A percentile compares a stretch with the other conserved stretches of the same genome.
Evolutionary conservation across 2,113 vertebrate genomes (phyloP).

Genomic region (Nesospiza acunhae): DNA sequence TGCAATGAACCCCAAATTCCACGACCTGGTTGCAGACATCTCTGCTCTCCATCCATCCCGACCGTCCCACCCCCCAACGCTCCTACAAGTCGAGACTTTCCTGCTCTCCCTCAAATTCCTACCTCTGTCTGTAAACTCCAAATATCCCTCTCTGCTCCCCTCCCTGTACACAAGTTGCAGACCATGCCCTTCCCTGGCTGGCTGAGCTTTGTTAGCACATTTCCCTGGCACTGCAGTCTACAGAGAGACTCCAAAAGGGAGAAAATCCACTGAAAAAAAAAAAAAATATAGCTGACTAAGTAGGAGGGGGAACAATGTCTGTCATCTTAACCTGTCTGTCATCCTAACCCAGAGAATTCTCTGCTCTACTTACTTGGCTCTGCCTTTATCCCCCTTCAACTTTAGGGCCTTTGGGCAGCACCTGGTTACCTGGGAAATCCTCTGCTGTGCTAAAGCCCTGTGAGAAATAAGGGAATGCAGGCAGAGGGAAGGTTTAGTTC

Average conservation of each 20-base stretch:
- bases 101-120: not conserved
- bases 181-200: not conserved
- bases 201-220: not conserved
- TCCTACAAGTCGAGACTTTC: not conserved
- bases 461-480: not conserved
- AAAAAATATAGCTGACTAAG: not conserved
- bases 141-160: not conserved
- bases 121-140: not conserved
- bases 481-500: not conserved
- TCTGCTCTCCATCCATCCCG: no score
- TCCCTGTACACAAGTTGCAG: not conserved
- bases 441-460: not conserved
- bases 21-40: no score
- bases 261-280: conserved; percentile 11
- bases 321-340: conserved; percentile 1
- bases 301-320: conserved; percentile 4
- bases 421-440: not conserved
- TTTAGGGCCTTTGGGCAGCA: not conserved
- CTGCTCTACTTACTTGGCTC: not conserved
- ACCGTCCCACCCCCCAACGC: no score
- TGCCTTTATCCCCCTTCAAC: not conserved
- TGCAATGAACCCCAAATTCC: no score
- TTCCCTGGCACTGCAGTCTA: not conserved
- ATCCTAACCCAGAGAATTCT: not conserved
- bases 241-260: not conserved